These are phyloP conservation scores for Sebastes taczanowskii DNA, from an alignment of 2,797 vertebrate genomes.

Conservation along the genomic window DNA sequence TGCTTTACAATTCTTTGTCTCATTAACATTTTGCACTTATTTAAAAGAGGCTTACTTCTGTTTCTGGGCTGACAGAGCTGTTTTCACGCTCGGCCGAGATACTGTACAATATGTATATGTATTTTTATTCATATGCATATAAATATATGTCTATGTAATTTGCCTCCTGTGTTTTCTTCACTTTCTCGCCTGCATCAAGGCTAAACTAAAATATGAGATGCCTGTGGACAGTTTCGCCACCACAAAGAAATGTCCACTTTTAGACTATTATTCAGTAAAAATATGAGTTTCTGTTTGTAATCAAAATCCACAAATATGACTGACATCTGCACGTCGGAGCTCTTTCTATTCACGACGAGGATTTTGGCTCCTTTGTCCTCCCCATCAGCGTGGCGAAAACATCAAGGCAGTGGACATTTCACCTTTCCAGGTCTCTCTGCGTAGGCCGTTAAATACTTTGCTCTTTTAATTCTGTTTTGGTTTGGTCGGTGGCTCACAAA, in stretches of 20 bases:
- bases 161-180: slow-evolving; percentile 58
- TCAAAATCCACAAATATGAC: not conserved
- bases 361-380: slow-evolving; percentile 21
- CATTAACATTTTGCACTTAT: slow-evolving; percentile 90
- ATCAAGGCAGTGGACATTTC: slow-evolving; percentile 29
- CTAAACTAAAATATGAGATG: not conserved
- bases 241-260: not conserved
- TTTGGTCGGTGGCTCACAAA: slow-evolving; percentile 15
- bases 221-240: not conserved
- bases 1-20: slow-evolving; percentile 85
- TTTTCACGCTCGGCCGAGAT: slow-evolving; percentile 82
- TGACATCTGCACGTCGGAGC: slow-evolving; percentile 9
- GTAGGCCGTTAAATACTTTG: slow-evolving; percentile 22
- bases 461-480: slow-evolving; percentile 21
- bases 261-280: not conserved
- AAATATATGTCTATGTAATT: slow-evolving; percentile 89
- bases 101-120: slow-evolving; percentile 88
- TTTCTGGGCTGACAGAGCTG: slow-evolving; percentile 79
- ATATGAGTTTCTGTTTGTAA: not conserved
- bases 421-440: slow-evolving; percentile 15
- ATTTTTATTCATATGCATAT: slow-evolving; percentile 89
- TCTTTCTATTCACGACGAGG: not conserved
- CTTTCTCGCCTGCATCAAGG: not conserved
- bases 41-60: slow-evolving; percentile 82
- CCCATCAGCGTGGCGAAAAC: not conserved